A percentile compares a stretch with the other conserved stretches of the same genome.
These are phyloP conservation scores for Cygnus atratus DNA, from an alignment of 2,113 vertebrate genomes.

Conservation along the genomic window DNA sequence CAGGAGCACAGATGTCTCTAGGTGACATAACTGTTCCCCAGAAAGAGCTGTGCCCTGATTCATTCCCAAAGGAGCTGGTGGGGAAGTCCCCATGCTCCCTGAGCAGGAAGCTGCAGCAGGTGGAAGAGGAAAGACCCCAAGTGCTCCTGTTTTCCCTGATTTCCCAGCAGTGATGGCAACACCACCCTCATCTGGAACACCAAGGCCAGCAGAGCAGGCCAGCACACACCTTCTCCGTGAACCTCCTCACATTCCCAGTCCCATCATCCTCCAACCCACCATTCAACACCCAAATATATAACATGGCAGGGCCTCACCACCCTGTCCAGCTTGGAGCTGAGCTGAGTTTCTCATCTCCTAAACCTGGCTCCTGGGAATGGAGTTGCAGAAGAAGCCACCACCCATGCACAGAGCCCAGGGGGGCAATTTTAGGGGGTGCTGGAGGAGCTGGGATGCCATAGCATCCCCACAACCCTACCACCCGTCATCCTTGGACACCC, in stretches of 20 bases:
- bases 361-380: background rate
- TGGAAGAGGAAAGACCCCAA: background rate
- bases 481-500: background rate
- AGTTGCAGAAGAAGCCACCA: background rate
- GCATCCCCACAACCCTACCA: background rate
- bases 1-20: constrained; percentile 21
- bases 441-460: background rate
- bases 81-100: background rate
- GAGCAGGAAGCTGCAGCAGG: background rate
- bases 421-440: background rate
- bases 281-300: background rate
- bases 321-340: background rate
- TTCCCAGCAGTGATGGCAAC: background rate
- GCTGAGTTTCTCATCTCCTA: background rate
- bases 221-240: background rate
- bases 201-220: background rate
- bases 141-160: background rate
- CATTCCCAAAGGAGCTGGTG: fast-evolving
- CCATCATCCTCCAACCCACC: background rate
- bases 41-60: background rate
- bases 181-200: background rate
- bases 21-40: background rate
- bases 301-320: background rate
- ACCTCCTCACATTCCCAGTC: background rate
- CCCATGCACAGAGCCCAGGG: background rate